Evolutionary conservation across 2,113 vertebrate genomes (phyloP).

Genomic region (Varanus salvator): DNA sequence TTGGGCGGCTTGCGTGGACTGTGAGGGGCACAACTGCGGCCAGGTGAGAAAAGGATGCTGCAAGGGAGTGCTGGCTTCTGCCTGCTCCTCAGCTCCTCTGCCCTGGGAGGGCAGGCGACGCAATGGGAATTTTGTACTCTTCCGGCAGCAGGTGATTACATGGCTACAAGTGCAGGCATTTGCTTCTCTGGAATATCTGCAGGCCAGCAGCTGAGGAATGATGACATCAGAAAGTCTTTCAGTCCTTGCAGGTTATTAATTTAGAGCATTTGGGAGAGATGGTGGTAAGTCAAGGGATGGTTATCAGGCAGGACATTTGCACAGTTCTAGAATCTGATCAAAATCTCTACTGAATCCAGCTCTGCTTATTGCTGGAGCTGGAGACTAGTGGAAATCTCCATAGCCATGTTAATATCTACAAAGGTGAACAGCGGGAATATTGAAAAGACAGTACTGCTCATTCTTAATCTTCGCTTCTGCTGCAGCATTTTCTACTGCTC

Average conservation of each 20-base stretch:
- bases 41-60: background rate
- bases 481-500: background rate
- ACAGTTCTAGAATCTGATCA: background rate
- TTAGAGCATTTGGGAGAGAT: background rate
- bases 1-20: background rate
- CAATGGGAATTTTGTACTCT: rapidly evolving
- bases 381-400: background rate
- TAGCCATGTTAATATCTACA: background rate
- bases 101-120: rapidly evolving
- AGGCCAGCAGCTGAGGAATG: background rate
- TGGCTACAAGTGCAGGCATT: background rate
- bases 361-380: background rate
- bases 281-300: rapidly evolving
- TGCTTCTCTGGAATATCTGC: background rate
- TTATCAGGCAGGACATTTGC: rapidly evolving
- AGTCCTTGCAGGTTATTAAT: background rate
- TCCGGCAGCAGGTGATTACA: background rate
- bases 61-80: background rate
- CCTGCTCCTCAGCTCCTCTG: background rate
- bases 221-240: background rate
- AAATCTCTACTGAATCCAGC: background rate
- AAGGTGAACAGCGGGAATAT: background rate
- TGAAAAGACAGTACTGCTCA: background rate
- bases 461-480: background rate
- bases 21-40: background rate